Evolutionary conservation across 2,797 vertebrate genomes (phyloP).

Genomic region (Coregonus ussuriensis): DNA sequence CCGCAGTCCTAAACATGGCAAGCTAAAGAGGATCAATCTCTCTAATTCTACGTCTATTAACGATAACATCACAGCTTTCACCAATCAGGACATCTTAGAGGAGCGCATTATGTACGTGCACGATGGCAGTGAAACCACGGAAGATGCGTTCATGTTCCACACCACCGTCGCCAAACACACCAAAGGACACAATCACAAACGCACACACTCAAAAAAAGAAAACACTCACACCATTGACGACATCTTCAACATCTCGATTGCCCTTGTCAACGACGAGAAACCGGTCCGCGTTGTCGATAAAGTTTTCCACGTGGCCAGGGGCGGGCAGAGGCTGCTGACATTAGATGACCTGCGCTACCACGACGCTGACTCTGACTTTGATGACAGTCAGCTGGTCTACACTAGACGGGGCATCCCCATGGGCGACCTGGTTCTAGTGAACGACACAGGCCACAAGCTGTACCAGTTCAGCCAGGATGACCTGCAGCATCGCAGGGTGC

Average conservation of each 20-base stretch:
- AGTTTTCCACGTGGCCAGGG: slow-evolving; percentile 81
- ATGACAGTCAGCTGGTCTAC: slow-evolving; percentile 85
- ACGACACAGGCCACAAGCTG: slow-evolving; percentile 79
- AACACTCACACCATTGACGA: slow-evolving; percentile 61
- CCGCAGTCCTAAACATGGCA: slow-evolving; percentile 78
- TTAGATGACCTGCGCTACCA: slow-evolving; percentile 81
- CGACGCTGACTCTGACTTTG: slow-evolving; percentile 88
- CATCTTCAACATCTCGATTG: slow-evolving; percentile 81
- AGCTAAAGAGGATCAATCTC: slow-evolving; percentile 72
- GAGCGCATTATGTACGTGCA: slow-evolving; percentile 84
- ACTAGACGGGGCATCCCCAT: slow-evolving; percentile 84
- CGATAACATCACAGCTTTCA: slow-evolving; percentile 76
- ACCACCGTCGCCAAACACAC: slow-evolving; percentile 56
- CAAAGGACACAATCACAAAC: slow-evolving; percentile 52
- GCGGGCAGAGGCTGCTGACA: slow-evolving; percentile 83
- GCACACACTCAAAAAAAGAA: slow-evolving; percentile 27
- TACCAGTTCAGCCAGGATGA: slow-evolving; percentile 88
- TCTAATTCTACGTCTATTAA: slow-evolving; percentile 72
- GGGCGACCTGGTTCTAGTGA: slow-evolving; percentile 83
- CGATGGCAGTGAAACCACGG: slow-evolving; percentile 84
- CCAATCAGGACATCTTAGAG: slow-evolving; percentile 77
- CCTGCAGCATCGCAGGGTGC: slow-evolving; percentile 79
- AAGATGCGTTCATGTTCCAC: slow-evolving; percentile 80
- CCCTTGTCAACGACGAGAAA: slow-evolving; percentile 88
- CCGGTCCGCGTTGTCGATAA: slow-evolving; percentile 84